These are phyloP conservation scores for Acromyrmex heyeri DNA, from an alignment of 1,140 invertebrate species.

Conservation along the genomic window DNA sequence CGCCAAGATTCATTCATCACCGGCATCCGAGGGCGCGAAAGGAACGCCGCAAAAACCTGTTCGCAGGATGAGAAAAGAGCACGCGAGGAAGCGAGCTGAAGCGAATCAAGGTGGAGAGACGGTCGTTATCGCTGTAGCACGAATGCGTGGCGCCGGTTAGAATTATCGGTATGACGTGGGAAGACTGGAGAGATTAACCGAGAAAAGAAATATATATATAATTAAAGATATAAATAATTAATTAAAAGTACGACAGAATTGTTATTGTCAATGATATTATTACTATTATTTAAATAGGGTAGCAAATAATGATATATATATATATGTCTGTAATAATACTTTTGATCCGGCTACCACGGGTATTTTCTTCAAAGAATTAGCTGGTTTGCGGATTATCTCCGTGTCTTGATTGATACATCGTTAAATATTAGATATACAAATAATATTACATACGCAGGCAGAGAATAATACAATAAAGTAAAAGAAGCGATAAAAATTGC, in stretches of 20 bases:
- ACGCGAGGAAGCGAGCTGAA: constrained; percentile 65
- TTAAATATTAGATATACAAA: no score
- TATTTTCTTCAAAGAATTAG: no score
- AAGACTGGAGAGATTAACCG: constrained; percentile 43
- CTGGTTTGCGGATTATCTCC: no score
- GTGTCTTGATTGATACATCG: no score
- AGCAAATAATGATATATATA: background rate
- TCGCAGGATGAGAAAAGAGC: constrained; percentile 65
- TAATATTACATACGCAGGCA: no score
- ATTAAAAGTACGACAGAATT: constrained; percentile 8
- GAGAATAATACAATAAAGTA: no score
- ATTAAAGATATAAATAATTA: constrained; percentile 3
- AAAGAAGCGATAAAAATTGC: background rate
- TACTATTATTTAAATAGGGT: background rate
- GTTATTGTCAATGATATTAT: background rate
- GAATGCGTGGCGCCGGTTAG: constrained; percentile 53
- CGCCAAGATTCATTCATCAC: constrained; percentile 79
- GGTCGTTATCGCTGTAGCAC: constrained; percentile 68
- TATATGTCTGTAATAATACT: background rate
- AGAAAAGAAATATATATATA: no score
- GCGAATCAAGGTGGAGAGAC: constrained; percentile 67
- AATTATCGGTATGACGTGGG: constrained; percentile 57
- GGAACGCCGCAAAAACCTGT: constrained; percentile 71
- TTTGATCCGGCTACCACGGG: no score
- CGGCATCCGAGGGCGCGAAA: constrained; percentile 74